A percentile compares a stretch with the other conserved stretches of the same genome.
Conservation (phyloP, 2,797 vertebrate genomes). For the Urophycis tenuis region DNA sequence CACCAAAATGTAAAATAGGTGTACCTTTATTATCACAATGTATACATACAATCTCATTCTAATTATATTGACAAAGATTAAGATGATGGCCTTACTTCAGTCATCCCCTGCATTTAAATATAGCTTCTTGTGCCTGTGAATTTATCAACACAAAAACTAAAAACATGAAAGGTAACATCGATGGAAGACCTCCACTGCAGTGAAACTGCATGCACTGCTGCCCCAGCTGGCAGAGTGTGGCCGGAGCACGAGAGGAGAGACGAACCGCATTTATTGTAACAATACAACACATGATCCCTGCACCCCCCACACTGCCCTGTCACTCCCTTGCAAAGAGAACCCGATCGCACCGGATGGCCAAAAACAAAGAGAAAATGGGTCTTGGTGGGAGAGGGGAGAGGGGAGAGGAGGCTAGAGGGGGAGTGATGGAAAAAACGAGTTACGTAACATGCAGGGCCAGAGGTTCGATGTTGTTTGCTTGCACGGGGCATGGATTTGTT, state of each 20-base stretch:
- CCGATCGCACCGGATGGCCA: conserved; percentile 50
- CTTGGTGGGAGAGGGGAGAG: conserved; percentile 32
- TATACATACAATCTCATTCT: too few species aligned
- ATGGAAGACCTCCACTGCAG: not conserved
- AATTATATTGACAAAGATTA: too few species aligned
- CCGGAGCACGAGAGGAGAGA: conserved; percentile 26
- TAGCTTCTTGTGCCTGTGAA: too few species aligned
- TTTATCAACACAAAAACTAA: too few species aligned
- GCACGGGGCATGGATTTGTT: not conserved
- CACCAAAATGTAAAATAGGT: too few species aligned
- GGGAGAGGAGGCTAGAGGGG: conserved; percentile 22
- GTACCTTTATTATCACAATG: too few species aligned
- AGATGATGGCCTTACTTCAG: too few species aligned
- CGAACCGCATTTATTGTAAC: conserved; percentile 36
- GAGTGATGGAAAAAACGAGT: conserved; percentile 43
- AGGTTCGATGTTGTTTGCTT: not conserved
- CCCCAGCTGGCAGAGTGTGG: conserved; percentile 20
- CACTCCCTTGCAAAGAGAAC: conserved; percentile 52
- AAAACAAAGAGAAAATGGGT: conserved; percentile 33
- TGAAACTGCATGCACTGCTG: conserved; percentile 32
- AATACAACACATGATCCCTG: conserved; percentile 43
- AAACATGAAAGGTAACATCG: not conserved
- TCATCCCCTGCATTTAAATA: too few species aligned
- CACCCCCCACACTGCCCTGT: conserved; percentile 36
- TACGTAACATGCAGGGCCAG: conserved; percentile 23